These are phyloP conservation scores for Colletes latitarsis DNA, from an alignment of 1,140 invertebrate species.

Conservation along the genomic window DNA sequence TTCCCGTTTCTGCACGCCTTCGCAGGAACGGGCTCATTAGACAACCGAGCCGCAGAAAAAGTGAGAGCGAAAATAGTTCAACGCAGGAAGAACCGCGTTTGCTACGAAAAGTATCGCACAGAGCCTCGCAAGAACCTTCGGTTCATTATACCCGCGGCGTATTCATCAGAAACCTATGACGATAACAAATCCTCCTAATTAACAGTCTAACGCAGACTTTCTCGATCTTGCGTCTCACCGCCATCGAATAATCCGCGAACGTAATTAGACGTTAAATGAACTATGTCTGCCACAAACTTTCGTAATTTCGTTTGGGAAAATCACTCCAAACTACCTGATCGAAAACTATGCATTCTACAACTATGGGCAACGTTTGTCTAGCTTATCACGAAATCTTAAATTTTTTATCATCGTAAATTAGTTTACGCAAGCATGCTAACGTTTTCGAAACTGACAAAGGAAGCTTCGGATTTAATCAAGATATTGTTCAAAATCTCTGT, in stretches of 20 bases:
- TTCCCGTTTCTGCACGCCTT: constrained; percentile 46
- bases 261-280: constrained; percentile 34
- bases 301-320: background rate
- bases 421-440: too few species aligned
- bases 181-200: constrained; percentile 17
- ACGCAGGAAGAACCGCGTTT: constrained; percentile 29
- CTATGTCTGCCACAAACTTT: background rate
- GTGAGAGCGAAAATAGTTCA: constrained; percentile 52
- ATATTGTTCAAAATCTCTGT: too few species aligned
- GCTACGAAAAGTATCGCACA: background rate
- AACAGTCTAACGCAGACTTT: constrained; percentile 23
- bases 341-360: background rate
- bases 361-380: too few species aligned
- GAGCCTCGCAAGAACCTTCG: constrained; percentile 1
- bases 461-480: too few species aligned
- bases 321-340: background rate
- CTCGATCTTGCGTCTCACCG: background rate
- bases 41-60: constrained; percentile 42
- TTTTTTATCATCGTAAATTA: too few species aligned
- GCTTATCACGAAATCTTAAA: too few species aligned
- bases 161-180: background rate
- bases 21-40: constrained; percentile 49
- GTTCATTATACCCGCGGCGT: constrained; percentile 11
- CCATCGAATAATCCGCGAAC: background rate
- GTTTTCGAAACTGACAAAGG: too few species aligned